Base-by-base conservation (phyloP, 1,140 invertebrate species). In the Epicauta chinensis region DNA sequence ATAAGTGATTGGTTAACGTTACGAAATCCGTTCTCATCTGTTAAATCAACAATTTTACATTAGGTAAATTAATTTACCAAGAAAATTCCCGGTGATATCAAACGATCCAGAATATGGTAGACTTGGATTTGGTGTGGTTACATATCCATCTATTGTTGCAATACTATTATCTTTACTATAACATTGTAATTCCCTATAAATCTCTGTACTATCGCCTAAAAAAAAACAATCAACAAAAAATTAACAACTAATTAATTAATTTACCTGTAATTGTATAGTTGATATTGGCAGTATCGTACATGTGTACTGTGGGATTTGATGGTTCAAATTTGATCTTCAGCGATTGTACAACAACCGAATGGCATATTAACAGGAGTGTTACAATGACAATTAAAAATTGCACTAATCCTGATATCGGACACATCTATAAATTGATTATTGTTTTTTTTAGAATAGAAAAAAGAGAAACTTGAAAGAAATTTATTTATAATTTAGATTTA, bases 61-160 rank as follows among this genome's bases (percentile, higher is more conserved):
- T n/a, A n/a, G n/a, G n/a, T n/a, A n/a, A n/a, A n/a, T 30, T 1
- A 72, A 71, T 53, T 77, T 75, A 62, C 84, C 84, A 35, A 87
- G 65, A 67, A 86, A 86, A 7, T 77, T 71, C 15, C 77, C 84
- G 16, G 71, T 72, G 0, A 84, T 50, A 51, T 77, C 75, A 16
- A 85, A 69, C 3, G n/a, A 12, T 13, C 57, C 60, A 2, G 12
- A 23, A 7, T 23, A 23, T 23, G 23, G 23, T 5, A 23, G 23
- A 23, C 1, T 16, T 12, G 15, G 17, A 11, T 40, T 42, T 34
- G 6, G 1, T 43, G 51, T 42, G 3, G 45, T 1, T 16, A 49
- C 29, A 11, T 37, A 32, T 15, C 48, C 41, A 41, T 56, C 51
- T 30, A 57, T 16, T 43, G 13, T 51, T 6, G 55, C 58, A 43